Conservation (phyloP, 92 coral and sea anemone genomes). For the Chrysogorgia sp. region DNA sequence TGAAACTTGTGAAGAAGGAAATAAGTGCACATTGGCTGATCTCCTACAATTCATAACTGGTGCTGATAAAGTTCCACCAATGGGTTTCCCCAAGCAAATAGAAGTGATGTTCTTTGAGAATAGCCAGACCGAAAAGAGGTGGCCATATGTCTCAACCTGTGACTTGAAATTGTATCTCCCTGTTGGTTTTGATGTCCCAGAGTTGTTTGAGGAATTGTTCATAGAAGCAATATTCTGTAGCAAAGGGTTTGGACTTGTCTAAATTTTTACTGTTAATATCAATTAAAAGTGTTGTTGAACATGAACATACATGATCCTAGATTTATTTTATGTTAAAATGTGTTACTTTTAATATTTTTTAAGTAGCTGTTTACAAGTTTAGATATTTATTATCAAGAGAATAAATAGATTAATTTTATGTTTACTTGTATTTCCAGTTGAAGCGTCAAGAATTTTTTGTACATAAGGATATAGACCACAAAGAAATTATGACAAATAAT, state of each 20-base stretch:
- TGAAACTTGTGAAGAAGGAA: slow-evolving; percentile 14
- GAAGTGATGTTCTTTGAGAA: slow-evolving; percentile 23
- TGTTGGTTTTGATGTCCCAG: slow-evolving; percentile 35
- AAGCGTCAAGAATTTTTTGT: too few relatives aligned
- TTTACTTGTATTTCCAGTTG: too few relatives aligned
- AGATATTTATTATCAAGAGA: too few relatives aligned
- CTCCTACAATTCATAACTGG: slow-evolving; percentile 35
- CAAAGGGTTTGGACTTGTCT: slow-evolving; percentile 35
- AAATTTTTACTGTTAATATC: neutral
- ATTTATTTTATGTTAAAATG: neutral
- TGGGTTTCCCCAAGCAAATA: slow-evolving; percentile 28
- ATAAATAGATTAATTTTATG: too few relatives aligned
- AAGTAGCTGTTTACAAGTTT: too few relatives aligned
- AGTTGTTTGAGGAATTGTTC: slow-evolving; percentile 21
- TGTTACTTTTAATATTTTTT: too few relatives aligned
- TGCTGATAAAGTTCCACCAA: slow-evolving; percentile 39
- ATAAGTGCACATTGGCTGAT: slow-evolving; percentile 10
- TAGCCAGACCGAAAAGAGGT: slow-evolving; percentile 8
- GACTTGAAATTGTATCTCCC: slow-evolving; percentile 30
- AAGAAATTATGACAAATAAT: too few relatives aligned
- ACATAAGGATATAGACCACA: too few relatives aligned
- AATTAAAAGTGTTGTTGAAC: neutral
- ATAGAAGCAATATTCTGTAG: slow-evolving; percentile 9
- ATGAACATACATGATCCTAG: neutral
- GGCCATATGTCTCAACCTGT: slow-evolving; percentile 43